Base-by-base conservation (phyloP, 1,140 invertebrate genomes). In the Mya arenaria region DNA sequence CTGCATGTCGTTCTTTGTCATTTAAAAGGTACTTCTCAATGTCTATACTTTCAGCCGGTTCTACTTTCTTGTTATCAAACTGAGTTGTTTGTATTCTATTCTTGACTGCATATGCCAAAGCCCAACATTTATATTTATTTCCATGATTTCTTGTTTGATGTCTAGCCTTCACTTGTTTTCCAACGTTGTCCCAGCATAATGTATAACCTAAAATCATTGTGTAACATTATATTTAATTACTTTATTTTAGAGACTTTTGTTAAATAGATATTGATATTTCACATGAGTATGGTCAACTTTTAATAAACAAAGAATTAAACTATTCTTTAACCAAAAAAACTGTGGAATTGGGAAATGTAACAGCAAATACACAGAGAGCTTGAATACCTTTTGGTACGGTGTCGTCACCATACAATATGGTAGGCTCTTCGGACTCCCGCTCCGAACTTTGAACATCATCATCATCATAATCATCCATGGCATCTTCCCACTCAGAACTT, bases 121-220 rank as follows among this genome's bases (percentile, higher is more conserved):
- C 55, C 72, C 55, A 62, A 28, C 36, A 25, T 34, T 34, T 62
- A 23, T 75, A 60, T 28, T 75, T 58, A 37, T 75, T 60, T 17
- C 72, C 72, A 37, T 75, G 72, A 37, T 75, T 75, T 15, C 72
- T 62, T 25, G 72, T 75, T 1, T 75, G 72, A 25, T 75, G 72
- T 6, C 55, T 19, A n/a, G 72, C 72, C 30, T 60, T 75, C 15
- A 75, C 5, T 28, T 75, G 56, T 17, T 62, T 37, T 15, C 72
- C 72, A 62, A 75, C 72, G 30, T 75, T 75, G 30, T 75, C 72
- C 72, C 36, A 60, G 23, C 55, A 75, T 4, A 75, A 39, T n/a
- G 72, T 75, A 62, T 75, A 60, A 5, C 72, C 72, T 75, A 30
- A 19, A 55, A 28, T 15, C 19, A 30, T 17, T 52, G 17, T 19